Evolutionary conservation across 2,888 invertebrate species (phyloP), one percentile per base, ranked within the genome.

Genomic region (Miltochrista miniata): DNA sequence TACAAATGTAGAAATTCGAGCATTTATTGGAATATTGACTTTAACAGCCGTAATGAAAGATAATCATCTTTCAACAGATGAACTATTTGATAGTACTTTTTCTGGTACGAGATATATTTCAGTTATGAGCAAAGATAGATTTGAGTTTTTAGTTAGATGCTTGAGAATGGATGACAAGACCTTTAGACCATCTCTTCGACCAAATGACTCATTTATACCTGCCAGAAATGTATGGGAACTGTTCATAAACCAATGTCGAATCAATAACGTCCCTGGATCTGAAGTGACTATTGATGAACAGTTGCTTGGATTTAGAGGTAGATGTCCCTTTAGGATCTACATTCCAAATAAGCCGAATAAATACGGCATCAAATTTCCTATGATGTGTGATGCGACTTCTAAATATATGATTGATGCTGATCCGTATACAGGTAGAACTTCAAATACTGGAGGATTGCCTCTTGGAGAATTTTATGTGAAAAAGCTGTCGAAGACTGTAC

Each of bases 41-140:
- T n/a, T n/a, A n/a, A n/a, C n/a, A n/a, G n/a, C n/a, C n/a, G n/a
- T n/a, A n/a, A n/a, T n/a, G n/a, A n/a, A n/a, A n/a, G n/a, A 53
- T 40, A 53, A 59, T 15, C 56, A 61, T 40, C 43, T 61, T 29
- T 45, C 59, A 14, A 54, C 48, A 9, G 45, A 51, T 34, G 60
- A 58, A n/a, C n/a, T 60, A 1, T 63, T 63, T 45, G 45, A 63
- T 33, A 11, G 40, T 31, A 12, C 54, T 8, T 64, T 49, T 37
- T 59, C 51, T 24, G 60, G 54, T 9, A 52, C 48, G 1, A 38
- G 61, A 33, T 65, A 63, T 35, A 41, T 56, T 7, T 15, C 56
- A 4, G 48, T 35, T 1, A 64, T 59, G 61, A 60, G 59, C 13
- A 31, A 38, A 34, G 60, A 62, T 1, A 51, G 58, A 14, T 64